Conservation (phyloP, 2,797 vertebrate species). For the Orestias chungarensis region DNA sequence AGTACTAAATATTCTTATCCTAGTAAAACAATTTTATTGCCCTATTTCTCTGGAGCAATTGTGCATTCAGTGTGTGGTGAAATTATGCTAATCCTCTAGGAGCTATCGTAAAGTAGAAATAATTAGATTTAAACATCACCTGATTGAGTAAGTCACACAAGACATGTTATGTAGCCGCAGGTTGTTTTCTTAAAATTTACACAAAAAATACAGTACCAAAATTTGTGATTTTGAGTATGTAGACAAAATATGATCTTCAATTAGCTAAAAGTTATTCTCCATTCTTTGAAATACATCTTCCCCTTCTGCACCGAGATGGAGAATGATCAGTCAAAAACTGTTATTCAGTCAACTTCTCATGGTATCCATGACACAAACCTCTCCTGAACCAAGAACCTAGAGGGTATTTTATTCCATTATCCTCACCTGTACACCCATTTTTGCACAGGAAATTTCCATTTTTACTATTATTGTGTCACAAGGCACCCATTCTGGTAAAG, state of each 20-base stretch:
- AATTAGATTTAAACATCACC: slow-evolving; percentile 8
- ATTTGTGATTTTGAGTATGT: background rate
- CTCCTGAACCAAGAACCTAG: slow-evolving; percentile 3
- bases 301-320: slow-evolving; percentile 22
- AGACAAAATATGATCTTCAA: slow-evolving; percentile 36
- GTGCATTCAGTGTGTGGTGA: slow-evolving; percentile 3
- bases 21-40: slow-evolving; percentile 10
- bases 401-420: slow-evolving; percentile 31
- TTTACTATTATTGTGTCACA: slow-evolving; percentile 47
- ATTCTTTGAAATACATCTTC: slow-evolving; percentile 31
- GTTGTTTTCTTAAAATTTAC: background rate
- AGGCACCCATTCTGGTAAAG: slow-evolving; percentile 34
- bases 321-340: slow-evolving; percentile 59
- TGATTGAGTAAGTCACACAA: background rate
- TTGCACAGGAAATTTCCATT: slow-evolving; percentile 30
- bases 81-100: slow-evolving; percentile 8
- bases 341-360: slow-evolving; percentile 33
- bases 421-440: slow-evolving; percentile 13
- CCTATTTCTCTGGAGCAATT: slow-evolving; percentile 10
- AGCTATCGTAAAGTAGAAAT: background rate
- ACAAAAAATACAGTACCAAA: background rate
- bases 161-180: background rate
- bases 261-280: slow-evolving; percentile 18
- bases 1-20: slow-evolving; percentile 4
- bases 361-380: slow-evolving; percentile 20